Percentiles rank a stretch among this genome's conserved stretches.
Conservation (phyloP, 2,888 invertebrate genomes). For the Dexiosoma caninum region DNA sequence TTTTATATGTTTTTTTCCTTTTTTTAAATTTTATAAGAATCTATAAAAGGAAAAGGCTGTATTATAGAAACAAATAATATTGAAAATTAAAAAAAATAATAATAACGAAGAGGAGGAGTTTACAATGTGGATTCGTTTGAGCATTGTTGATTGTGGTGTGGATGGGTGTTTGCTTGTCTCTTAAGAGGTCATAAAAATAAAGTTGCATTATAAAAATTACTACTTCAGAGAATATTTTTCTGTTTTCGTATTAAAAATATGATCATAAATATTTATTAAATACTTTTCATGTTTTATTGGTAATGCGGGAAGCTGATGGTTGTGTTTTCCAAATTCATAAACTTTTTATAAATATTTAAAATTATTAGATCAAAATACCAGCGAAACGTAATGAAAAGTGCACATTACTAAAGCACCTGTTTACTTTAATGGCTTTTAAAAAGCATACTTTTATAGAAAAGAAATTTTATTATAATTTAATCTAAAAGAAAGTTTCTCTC, state of each 20-base stretch:
- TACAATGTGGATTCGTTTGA: slow-evolving; percentile 10
- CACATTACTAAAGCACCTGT: too few species aligned
- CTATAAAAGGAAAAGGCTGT: slow-evolving; percentile 3
- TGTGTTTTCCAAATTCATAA: not conserved
- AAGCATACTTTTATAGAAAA: too few species aligned
- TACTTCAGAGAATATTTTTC: slow-evolving; percentile 8
- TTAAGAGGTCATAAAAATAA: slow-evolving; percentile 39
- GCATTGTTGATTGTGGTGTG: slow-evolving; percentile 20
- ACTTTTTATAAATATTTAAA: not conserved
- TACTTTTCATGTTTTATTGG: not conserved
- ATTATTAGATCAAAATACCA: not conserved
- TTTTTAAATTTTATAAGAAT: slow-evolving; percentile 52
- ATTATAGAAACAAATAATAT: slow-evolving; percentile 23
- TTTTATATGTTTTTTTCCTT: slow-evolving; percentile 38
- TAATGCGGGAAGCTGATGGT: not conserved
- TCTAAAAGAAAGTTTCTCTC: too few species aligned
- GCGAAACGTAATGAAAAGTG: too few species aligned
- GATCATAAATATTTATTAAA: slow-evolving; percentile 22
- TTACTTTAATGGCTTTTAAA: too few species aligned
- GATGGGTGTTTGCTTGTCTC: slow-evolving; percentile 16
- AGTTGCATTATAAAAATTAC: slow-evolving; percentile 19
- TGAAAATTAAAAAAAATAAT: not conserved
- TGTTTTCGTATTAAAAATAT: slow-evolving; percentile 5
- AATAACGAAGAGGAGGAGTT: not conserved
- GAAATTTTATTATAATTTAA: too few species aligned